phyloP scores from a whole-genome alignment of 2,797 vertebrate species.

The Squalus acanthias region DNA sequence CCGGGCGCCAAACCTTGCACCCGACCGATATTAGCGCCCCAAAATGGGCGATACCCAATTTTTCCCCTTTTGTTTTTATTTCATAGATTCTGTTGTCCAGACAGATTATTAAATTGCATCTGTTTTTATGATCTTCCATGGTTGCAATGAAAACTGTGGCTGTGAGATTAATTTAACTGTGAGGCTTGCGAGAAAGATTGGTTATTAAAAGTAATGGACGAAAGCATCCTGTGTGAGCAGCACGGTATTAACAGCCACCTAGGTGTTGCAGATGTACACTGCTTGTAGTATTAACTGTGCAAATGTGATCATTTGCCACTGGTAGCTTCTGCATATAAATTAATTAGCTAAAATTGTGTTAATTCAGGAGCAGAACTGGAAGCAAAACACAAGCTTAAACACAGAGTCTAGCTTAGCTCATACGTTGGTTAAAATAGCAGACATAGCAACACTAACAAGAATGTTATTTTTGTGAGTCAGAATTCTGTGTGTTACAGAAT shows the following conservation, averaged over 20 bases:
- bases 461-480: background rate
- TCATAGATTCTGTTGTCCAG: background rate
- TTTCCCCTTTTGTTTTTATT: background rate
- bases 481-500: background rate
- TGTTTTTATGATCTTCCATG: background rate
- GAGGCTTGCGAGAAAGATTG: background rate
- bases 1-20: too few relatives aligned
- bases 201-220: background rate
- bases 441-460: background rate
- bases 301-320: background rate
- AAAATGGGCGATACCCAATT: too few relatives aligned
- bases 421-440: background rate
- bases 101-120: background rate
- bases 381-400: background rate
- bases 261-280: too few relatives aligned
- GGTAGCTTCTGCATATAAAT: background rate
- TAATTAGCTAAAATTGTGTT: background rate
- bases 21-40: too few relatives aligned
- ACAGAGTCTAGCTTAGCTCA: background rate
- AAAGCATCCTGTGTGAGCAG: background rate
- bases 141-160: background rate
- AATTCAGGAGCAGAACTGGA: background rate
- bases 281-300: background rate
- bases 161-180: background rate
- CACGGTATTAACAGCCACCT: background rate